phyloP scores from a whole-genome alignment of 2,888 invertebrate genomes.

The Melinaea menophilus region DNA sequence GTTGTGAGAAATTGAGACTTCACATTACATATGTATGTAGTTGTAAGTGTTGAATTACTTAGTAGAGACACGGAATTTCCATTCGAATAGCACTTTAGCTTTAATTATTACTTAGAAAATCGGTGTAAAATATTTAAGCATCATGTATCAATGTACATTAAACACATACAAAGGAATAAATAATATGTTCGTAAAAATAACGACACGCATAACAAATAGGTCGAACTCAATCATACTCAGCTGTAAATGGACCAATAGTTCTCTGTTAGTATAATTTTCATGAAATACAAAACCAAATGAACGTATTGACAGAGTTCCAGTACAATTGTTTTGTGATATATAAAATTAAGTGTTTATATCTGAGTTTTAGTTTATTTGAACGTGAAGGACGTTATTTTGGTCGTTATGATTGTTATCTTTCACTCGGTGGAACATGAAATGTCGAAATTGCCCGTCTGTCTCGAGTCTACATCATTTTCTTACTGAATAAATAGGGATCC shows the following conservation, averaged over 20 bases:
- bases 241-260: too few relatives aligned
- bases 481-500: slow-evolving; percentile 26
- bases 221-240: neutral
- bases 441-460: slow-evolving; percentile 11
- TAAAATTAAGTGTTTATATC: too few relatives aligned
- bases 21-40: slow-evolving; percentile 24
- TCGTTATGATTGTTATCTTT: slow-evolving; percentile 2
- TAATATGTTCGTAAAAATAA: neutral
- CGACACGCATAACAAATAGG: neutral
- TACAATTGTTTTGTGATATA: too few relatives aligned
- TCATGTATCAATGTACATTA: too few relatives aligned
- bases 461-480: slow-evolving; percentile 28
- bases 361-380: neutral
- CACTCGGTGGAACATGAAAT: slow-evolving; percentile 1
- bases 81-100: neutral
- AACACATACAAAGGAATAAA: too few relatives aligned
- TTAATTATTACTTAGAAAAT: neutral
- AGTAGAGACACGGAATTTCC: slow-evolving; percentile 8
- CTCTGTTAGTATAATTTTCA: neutral
- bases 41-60: slow-evolving; percentile 23
- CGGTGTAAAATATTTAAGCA: too few relatives aligned
- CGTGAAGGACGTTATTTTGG: neutral
- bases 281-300: neutral
- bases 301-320: too few relatives aligned
- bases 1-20: slow-evolving; percentile 12